A percentile compares a stretch with the other conserved stretches of the same genome.
These are phyloP conservation scores for Phlogophora meticulosa DNA, from an alignment of 2,888 invertebrate species.

Conservation along the genomic window DNA sequence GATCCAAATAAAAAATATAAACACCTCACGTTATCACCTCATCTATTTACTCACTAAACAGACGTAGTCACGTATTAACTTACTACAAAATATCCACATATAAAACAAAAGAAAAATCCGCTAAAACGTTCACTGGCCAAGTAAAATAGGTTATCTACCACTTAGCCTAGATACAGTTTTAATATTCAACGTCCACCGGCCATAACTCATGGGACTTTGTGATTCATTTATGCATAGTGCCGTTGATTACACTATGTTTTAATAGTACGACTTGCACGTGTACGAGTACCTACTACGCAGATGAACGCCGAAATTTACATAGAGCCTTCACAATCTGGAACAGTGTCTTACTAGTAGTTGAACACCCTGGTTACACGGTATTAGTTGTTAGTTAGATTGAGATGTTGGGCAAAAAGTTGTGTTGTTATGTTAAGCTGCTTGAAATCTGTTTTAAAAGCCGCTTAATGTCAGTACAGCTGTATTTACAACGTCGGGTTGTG, in stretches of 20 bases:
- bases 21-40: neutral
- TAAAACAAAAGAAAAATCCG: conserved; percentile 6
- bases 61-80: neutral
- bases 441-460: neutral
- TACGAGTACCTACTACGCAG: conserved; percentile 74
- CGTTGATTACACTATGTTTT: conserved; percentile 74
- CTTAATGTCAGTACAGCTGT: no score
- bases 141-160: conserved; percentile 55
- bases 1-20: neutral
- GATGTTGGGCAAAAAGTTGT: conserved; percentile 17
- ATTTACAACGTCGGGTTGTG: no score
- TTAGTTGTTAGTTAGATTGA: conserved; percentile 16
- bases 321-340: conserved; percentile 79
- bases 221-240: conserved; percentile 85
- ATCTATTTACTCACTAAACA: neutral
- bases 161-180: conserved; percentile 63
- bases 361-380: conserved; percentile 40
- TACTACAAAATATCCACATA: no score
- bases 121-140: conserved; percentile 12
- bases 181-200: conserved; percentile 78
- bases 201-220: conserved; percentile 78
- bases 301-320: conserved; percentile 82
- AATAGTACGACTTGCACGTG: conserved; percentile 72
- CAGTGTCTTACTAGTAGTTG: conserved; percentile 63
- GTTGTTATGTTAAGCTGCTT: neutral